These are phyloP conservation scores for Manis javanica DNA, from an alignment of 2,797 vertebrate species.

Conservation along the genomic window DNA sequence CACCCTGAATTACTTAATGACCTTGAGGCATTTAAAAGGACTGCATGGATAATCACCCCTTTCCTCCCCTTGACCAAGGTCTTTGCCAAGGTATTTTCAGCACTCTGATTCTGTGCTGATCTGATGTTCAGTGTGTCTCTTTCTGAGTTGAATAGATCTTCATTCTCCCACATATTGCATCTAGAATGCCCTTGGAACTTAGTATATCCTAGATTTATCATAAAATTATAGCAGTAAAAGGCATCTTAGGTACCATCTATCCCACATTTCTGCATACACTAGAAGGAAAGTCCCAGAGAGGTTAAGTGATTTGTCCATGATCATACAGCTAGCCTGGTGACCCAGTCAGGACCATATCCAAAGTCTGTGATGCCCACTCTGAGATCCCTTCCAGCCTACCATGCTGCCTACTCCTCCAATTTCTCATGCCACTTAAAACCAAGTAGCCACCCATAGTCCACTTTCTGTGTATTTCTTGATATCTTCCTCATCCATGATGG, in stretches of 20 bases:
- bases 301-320: background rate
- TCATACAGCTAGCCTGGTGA: background rate
- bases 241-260: background rate
- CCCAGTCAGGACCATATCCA: background rate
- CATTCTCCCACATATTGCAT: background rate
- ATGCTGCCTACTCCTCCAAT: background rate
- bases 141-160: conserved; percentile 26
- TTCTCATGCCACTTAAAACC: background rate
- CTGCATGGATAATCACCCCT: background rate
- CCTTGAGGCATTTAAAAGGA: conserved; percentile 20
- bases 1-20: background rate
- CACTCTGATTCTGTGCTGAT: background rate
- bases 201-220: background rate
- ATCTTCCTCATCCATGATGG: background rate
- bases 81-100: conserved; percentile 30
- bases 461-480: background rate
- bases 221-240: conserved; percentile 16
- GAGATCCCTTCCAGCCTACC: background rate
- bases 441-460: background rate
- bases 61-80: background rate
- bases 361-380: background rate
- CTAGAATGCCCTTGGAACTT: conserved; percentile 2
- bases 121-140: background rate
- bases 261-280: background rate
- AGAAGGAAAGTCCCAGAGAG: background rate